Percentiles rank a stretch among this genome's conserved stretches.
phyloP scores from a whole-genome alignment of 2,888 invertebrate species.

The Steinernema hermaphroditum region DNA sequence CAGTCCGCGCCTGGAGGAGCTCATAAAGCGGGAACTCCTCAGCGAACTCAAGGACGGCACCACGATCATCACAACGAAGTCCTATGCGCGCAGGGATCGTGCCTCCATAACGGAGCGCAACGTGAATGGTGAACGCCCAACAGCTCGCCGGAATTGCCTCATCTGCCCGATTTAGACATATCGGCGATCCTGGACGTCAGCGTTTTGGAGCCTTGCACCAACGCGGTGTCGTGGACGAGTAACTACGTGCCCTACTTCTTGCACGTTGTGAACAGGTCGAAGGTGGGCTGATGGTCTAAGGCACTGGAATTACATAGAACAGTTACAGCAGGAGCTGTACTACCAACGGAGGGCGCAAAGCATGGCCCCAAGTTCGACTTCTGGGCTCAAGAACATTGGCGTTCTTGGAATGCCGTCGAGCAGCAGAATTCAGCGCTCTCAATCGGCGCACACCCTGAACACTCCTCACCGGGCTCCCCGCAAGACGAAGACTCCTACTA shows the following conservation, averaged over 20 bases:
- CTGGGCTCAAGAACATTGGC: no score
- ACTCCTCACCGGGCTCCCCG: no score
- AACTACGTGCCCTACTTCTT: slow-evolving; percentile 97
- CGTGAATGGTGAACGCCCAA: slow-evolving; percentile 77
- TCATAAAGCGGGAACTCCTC: slow-evolving; percentile 68
- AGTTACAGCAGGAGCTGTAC: no score
- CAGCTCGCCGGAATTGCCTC: no score
- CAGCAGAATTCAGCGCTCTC: no score
- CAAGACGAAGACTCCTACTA: no score
- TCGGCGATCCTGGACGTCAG: slow-evolving; percentile 98
- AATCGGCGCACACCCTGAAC: no score
- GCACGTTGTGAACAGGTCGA: slow-evolving; percentile 95
- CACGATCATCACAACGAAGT: slow-evolving; percentile 94
- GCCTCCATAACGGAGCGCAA: slow-evolving; percentile 94
- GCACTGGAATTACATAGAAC: no score
- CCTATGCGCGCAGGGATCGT: slow-evolving; percentile 97
- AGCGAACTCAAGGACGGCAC: slow-evolving; percentile 72
- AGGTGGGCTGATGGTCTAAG: slow-evolving; percentile 67
- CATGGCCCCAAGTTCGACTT: no score
- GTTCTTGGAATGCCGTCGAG: no score
- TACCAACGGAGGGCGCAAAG: no score
- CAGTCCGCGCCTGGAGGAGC: slow-evolving; percentile 91
- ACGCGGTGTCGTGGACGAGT: slow-evolving; percentile 98
- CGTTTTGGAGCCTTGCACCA: slow-evolving; percentile 89
- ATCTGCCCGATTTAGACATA: slow-evolving; percentile 82